phyloP scores from a whole-genome alignment of 2,888 invertebrate species.

The Aphodius granarius region DNA sequence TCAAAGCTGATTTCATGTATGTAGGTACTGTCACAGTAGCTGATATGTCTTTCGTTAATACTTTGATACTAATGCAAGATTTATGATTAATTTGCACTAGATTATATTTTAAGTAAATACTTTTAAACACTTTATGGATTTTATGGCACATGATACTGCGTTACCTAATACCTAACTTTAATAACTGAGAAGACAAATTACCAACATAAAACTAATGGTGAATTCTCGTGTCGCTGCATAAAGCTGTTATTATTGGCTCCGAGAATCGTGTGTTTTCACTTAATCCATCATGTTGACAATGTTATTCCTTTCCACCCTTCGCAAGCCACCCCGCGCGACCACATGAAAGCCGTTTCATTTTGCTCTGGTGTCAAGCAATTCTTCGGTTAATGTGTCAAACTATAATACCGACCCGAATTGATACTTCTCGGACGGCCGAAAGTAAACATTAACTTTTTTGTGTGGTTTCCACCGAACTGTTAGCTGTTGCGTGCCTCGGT shows the following conservation, averaged over 20 bases:
- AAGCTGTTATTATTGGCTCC: background rate
- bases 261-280: background rate
- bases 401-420: background rate
- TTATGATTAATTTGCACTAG: no score
- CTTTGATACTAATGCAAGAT: no score
- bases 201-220: background rate
- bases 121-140: no score
- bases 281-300: background rate
- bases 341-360: background rate
- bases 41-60: no score
- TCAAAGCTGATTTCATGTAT: no score
- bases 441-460: slow-evolving; percentile 8
- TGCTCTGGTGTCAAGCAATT: background rate
- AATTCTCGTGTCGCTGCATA: background rate
- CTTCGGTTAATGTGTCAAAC: background rate
- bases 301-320: background rate
- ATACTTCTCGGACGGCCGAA: background rate
- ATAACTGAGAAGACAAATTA: background rate
- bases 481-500: slow-evolving; percentile 43
- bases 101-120: no score
- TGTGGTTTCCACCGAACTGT: slow-evolving; percentile 20
- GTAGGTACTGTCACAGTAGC: no score
- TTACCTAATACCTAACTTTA: background rate
- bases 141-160: background rate
- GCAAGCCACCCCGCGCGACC: background rate